Evolutionary conservation across 2,888 invertebrate species (phyloP).

Genomic region (Aphodius sticticus): DNA sequence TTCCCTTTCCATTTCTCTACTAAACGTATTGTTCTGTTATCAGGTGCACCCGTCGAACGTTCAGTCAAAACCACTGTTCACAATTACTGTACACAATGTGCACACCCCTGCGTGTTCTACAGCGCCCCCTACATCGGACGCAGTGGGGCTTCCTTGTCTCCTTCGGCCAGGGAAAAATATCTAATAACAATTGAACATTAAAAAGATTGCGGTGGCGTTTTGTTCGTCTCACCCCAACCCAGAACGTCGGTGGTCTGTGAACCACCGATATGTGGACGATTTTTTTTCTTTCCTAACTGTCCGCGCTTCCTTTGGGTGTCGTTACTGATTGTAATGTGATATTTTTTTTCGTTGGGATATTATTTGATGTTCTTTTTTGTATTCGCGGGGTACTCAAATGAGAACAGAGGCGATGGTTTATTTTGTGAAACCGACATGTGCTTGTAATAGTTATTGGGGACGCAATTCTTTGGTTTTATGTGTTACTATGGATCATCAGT

Average conservation of each 20-base stretch:
- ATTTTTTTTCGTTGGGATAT: background rate
- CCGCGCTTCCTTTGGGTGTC: background rate
- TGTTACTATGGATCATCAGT: too few relatives aligned
- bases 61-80: constrained; percentile 56
- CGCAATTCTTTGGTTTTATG: too few relatives aligned
- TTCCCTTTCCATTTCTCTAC: constrained; percentile 26
- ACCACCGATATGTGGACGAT: background rate
- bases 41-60: constrained; percentile 51
- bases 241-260: constrained; percentile 13
- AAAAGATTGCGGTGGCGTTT: constrained; percentile 43
- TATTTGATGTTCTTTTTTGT: background rate
- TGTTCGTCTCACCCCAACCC: constrained; percentile 17
- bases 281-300: background rate
- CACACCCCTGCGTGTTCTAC: constrained; percentile 35
- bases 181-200: constrained; percentile 39
- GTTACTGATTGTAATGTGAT: background rate
- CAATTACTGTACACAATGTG: constrained; percentile 52
- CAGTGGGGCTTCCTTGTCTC: background rate
- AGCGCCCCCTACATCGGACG: constrained; percentile 7
- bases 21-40: constrained; percentile 41
- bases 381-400: background rate
- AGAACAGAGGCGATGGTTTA: too few relatives aligned
- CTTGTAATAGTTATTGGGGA: too few relatives aligned
- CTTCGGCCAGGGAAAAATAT: constrained; percentile 19
- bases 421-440: too few relatives aligned